These are phyloP conservation scores for Callosobruchus maculatus DNA, from an alignment of 2,888 invertebrate species.

Conservation along the genomic window DNA sequence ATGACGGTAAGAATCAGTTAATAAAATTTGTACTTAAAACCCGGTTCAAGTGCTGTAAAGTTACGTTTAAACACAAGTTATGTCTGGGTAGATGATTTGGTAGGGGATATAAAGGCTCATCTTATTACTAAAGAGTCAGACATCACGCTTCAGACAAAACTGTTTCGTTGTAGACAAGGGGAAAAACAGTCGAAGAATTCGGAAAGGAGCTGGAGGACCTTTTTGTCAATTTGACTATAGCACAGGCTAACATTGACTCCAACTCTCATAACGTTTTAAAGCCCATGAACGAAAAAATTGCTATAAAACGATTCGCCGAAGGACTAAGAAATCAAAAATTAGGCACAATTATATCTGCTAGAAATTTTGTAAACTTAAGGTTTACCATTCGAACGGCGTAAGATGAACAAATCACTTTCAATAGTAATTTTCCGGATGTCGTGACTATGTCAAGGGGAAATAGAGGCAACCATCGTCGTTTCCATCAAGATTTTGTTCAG, in stretches of 20 bases:
- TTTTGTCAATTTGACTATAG: conserved; percentile 18
- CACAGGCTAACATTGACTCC: conserved; percentile 16
- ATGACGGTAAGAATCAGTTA: conserved; percentile 18
- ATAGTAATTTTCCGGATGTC: neutral
- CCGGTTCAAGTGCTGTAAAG: conserved; percentile 15
- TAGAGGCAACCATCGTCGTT: too few species aligned
- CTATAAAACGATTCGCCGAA: conserved; percentile 21
- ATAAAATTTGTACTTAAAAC: conserved; percentile 22
- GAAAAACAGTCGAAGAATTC: conserved; percentile 14
- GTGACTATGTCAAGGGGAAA: too few species aligned
- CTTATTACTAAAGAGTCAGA: conserved; percentile 18
- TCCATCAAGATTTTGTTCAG: too few species aligned
- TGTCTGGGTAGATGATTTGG: conserved; percentile 10
- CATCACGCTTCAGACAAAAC: conserved; percentile 10
- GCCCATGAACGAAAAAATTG: conserved; percentile 21
- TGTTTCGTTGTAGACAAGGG: conserved; percentile 13
- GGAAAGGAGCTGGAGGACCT: conserved; percentile 16
- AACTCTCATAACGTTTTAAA: conserved; percentile 10
- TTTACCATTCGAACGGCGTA: conserved; percentile 8
- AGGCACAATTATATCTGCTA: conserved; percentile 11
- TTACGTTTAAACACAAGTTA: conserved; percentile 13
- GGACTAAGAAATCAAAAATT: conserved; percentile 15
- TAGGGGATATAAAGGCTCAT: conserved; percentile 14
- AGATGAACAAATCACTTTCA: conserved; percentile 1
- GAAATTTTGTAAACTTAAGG: conserved; percentile 12